Evolutionary conservation across 2,888 invertebrate genomes (phyloP).

Genomic region (Dimorphilus gyrociliatus): DNA sequence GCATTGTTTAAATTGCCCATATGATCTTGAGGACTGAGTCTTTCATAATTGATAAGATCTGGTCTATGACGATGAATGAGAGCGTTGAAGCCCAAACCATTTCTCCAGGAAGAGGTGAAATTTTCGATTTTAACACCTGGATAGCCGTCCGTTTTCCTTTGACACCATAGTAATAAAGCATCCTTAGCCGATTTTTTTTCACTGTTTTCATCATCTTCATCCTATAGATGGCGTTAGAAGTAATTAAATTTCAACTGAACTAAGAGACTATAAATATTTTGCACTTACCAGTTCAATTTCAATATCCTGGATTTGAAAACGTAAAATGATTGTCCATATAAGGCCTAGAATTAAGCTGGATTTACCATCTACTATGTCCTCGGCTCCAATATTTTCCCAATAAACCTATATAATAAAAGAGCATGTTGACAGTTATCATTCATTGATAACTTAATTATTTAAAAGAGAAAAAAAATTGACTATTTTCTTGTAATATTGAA

Average conservation of each 20-base stretch:
- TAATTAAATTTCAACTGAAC: too few relatives aligned
- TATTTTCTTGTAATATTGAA: too few relatives aligned
- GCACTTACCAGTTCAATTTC: constrained; percentile 10
- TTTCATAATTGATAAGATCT: constrained; percentile 74
- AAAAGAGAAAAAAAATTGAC: too few relatives aligned
- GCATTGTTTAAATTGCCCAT: constrained; percentile 94
- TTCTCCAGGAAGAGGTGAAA: constrained; percentile 69
- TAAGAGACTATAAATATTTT: too few relatives aligned
- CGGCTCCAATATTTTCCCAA: constrained; percentile 92
- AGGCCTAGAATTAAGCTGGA: constrained; percentile 87
- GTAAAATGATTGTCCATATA: constrained; percentile 96
- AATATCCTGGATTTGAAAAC: constrained; percentile 72
- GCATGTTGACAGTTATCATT: too few relatives aligned
- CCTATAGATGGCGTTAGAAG: constrained; percentile 45
- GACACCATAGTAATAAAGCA: constrained; percentile 92
- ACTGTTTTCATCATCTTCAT: constrained; percentile 85
- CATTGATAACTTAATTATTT: too few relatives aligned
- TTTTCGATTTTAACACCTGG: constrained; percentile 40
- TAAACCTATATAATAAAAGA: constrained; percentile 61
- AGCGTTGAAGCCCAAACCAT: constrained; percentile 91
- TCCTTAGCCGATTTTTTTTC: constrained; percentile 98
- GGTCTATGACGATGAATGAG: constrained; percentile 94
- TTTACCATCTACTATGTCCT: constrained; percentile 96
- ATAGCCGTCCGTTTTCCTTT: constrained; percentile 79
- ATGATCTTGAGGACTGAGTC: constrained; percentile 60